phyloP scores from a whole-genome alignment of 2,888 invertebrate species.

The Eupeodes latifasciatus region DNA sequence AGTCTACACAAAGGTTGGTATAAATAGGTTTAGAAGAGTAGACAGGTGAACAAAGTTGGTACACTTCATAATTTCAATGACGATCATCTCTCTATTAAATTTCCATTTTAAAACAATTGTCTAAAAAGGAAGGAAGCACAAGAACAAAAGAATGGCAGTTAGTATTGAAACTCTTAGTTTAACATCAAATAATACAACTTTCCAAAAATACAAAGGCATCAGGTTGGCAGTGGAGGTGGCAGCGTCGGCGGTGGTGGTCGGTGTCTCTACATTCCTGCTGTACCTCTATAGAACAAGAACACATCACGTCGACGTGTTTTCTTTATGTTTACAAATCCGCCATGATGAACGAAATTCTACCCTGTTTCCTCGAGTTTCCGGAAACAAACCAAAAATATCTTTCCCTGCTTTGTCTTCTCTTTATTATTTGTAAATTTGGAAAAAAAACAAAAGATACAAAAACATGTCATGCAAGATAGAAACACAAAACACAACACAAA shows the following conservation, averaged over 20 bases:
- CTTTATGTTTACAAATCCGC: conserved; percentile 49
- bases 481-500: conserved; percentile 1
- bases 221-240: too few species aligned
- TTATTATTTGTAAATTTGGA: conserved; percentile 57
- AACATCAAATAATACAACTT: conserved; percentile 31
- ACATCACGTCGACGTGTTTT: conserved; percentile 8
- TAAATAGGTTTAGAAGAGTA: background rate
- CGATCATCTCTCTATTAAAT: conserved; percentile 43
- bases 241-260: too few species aligned
- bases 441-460: conserved; percentile 60
- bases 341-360: conserved; percentile 50
- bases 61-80: conserved; percentile 42
- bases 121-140: background rate
- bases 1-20: background rate
- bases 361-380: conserved; percentile 53
- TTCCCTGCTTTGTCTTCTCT: conserved; percentile 56
- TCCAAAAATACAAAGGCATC: background rate
- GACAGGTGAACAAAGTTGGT: background rate
- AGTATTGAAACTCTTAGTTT: conserved; percentile 29
- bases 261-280: too few species aligned
- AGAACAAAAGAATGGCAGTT: conserved; percentile 45
- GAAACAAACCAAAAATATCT: conserved; percentile 52
- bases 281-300: background rate
- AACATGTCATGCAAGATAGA: conserved; percentile 49
- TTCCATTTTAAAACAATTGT: conserved; percentile 41